These are phyloP conservation scores for Actenoides hombroni DNA, from an alignment of 2,113 vertebrate genomes.

Conservation along the genomic window DNA sequence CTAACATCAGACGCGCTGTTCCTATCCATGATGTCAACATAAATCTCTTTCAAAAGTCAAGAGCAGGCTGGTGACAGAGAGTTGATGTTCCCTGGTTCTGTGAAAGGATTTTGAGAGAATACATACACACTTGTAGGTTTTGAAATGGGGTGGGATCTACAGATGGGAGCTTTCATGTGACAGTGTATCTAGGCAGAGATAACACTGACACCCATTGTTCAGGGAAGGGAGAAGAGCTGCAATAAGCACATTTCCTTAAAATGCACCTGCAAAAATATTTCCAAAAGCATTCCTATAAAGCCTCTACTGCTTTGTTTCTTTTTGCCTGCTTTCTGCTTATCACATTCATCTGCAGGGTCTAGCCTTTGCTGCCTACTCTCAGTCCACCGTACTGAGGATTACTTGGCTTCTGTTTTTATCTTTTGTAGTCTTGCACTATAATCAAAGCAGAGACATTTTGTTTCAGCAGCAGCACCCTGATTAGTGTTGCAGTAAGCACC, in stretches of 20 bases:
- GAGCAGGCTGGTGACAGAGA: not conserved
- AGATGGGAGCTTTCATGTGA: not conserved
- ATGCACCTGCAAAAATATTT: not conserved
- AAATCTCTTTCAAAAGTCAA: not conserved
- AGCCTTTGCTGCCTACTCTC: not conserved
- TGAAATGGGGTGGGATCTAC: not conserved
- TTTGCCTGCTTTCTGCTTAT: not conserved
- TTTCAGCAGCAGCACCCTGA: not conserved
- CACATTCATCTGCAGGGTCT: not conserved
- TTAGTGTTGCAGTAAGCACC: not conserved
- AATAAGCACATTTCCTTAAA: not conserved
- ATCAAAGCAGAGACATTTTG: not conserved
- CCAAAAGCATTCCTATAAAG: not conserved
- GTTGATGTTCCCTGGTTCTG: not conserved
- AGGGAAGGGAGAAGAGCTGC: not conserved
- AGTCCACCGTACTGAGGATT: not conserved
- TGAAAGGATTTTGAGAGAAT: slow-evolving; percentile 4
- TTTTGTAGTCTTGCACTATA: not conserved
- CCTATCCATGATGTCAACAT: not conserved
- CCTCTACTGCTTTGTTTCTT: not conserved
- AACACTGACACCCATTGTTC: not conserved
- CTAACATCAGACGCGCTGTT: not conserved
- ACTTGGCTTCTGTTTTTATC: not conserved
- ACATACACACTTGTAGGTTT: not conserved
- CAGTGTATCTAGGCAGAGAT: not conserved